Evolutionary conservation across 2,888 invertebrate species (phyloP), one percentile per base, ranked within the genome.

Genomic region (Patella ulyssiponensis): DNA sequence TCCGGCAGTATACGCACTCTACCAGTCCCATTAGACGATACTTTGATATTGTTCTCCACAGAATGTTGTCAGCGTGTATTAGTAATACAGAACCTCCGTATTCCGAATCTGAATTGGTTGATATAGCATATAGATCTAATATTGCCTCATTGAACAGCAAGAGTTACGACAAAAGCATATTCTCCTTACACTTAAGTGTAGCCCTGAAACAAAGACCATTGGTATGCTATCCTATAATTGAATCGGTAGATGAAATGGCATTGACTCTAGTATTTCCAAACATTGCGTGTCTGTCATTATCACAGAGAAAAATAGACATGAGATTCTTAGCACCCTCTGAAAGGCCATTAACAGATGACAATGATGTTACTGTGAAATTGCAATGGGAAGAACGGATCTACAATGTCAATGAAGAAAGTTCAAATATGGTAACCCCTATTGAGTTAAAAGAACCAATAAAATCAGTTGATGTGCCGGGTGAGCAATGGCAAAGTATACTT

Each of bases 301-400:
- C 81, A 12, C 78, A 82, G 17, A 72, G 74, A 15, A 81, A 74
- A n/a, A 69, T 90, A 14, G 75, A 75, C 0, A 54, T 88, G 23
- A 74, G 76, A 9, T 54, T 79, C 0, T 81, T 90, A 14, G 81
- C 82, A 20, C 83, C 86, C n/a, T 77, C 76, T 23, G 80, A 84
- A 64, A 80, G 71, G 51, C 82, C 83, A 54, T 77, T 76, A 9
- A 17, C 78, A 3, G 53, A 77, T 11, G 76, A 70, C 7, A 82
- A 83, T 54, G 81, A 83, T 12, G 52, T 44, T 12, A 23, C 64
- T 9, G 77, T 89, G 15, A 78, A 79, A 23, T 54, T 89, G n/a
- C 82, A 76, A 17, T 90, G 89, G 88, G 82, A 86, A 54, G 86
- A 87, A 76, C 77, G 88, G 69, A 81, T 90, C 20, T 90, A 89